Base-by-base conservation (phyloP, 2,888 invertebrate species). In the Eledona agricola region DNA sequence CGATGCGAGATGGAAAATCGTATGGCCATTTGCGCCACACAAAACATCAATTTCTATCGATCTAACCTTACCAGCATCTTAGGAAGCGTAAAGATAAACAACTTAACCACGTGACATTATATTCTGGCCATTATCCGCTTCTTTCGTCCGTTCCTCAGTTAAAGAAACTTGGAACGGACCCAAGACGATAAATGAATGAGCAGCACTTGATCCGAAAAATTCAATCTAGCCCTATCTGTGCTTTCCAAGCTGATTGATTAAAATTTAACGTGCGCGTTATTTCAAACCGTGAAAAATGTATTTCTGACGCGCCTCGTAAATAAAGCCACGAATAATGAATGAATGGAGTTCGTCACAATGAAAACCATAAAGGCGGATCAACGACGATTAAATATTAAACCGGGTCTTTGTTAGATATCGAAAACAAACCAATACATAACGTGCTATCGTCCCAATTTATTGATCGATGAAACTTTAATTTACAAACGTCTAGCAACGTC, bases 151-250 rank as follows among this genome's bases (percentile, higher is more conserved):
- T n/a, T n/a, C n/a, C n/a, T 11, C n/a, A 22, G n/a, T 23, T 23
- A 37, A 37, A 23, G 12, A 37, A 37, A 22, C 12, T 37, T 37
- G 37, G 37, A 37, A n/a, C 37, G 6, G 13, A 13, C 22, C 37
- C 23, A 35, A 23, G 10, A 3, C 37, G 37, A 37, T 37, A 37
- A 37, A 37, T 37, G 37, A 13, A 37, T n/a, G n/a, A n/a, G n/a
- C 25, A 10, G 25, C 22, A 37, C 23, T 37, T 37, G 7, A 37
- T 7, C 22, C 23, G 37, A 22, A 23, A 13, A 37, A 37, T 37
- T 37, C 37, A 37, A 37, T 37, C 25, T 22, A 6, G 13, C 10
- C 11, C 12, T 19, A 34, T 20, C 34, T 32, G 9, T 12, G 10
- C 13, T n/a, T 4, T 26, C 10, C 2, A 4, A 26, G 12, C 23